Evolutionary conservation across 2,888 invertebrate species (phyloP), one percentile per base, ranked within the genome.

Genomic region (Phaonia tiefii): DNA sequence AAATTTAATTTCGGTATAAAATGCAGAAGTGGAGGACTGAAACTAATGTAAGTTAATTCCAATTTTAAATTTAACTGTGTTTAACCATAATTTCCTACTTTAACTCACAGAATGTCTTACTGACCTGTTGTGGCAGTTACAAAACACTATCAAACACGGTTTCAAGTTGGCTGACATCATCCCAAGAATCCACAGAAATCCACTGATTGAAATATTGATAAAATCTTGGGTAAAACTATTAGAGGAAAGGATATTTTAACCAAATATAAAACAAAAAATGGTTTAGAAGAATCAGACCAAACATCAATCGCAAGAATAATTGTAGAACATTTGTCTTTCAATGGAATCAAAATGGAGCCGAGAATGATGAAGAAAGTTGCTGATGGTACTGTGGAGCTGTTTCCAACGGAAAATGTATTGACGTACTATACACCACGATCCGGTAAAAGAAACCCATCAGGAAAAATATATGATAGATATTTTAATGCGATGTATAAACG

Each of bases 361-460:
- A 51, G 5, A 15, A 15, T 69, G 11, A 69, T 69, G 69, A 20
- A 49, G 15, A 54, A 69, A 69, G 49, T 54, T 49, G 39, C 69
- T 15, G 31, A 25, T 17, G 25, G 15, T 15, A 69, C 51, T 37
- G 44, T 56, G 17, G 25, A 70, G 56, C 4, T 22, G 13, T 70
- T 70, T 56, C 56, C 70, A 17, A n/a, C n/a, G n/a, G n/a, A n/a
- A n/a, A n/a, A n/a, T n/a, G n/a, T n/a, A n/a, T n/a, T n/a, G n/a
- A n/a, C n/a, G n/a, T n/a, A n/a, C n/a, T n/a, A n/a, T n/a, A n/a
- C n/a, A n/a, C n/a, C n/a, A n/a, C n/a, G n/a, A 37, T 56, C 2
- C 17, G 42, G 1, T 13, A 72, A 71, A n/a, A 60, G 42, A 72
- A 72, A 46, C 25, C 71, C 71, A 58, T 72, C 71, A 22, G 71